phyloP scores from a whole-genome alignment of 2,888 invertebrate genomes.

The Uloborus plumipes region DNA sequence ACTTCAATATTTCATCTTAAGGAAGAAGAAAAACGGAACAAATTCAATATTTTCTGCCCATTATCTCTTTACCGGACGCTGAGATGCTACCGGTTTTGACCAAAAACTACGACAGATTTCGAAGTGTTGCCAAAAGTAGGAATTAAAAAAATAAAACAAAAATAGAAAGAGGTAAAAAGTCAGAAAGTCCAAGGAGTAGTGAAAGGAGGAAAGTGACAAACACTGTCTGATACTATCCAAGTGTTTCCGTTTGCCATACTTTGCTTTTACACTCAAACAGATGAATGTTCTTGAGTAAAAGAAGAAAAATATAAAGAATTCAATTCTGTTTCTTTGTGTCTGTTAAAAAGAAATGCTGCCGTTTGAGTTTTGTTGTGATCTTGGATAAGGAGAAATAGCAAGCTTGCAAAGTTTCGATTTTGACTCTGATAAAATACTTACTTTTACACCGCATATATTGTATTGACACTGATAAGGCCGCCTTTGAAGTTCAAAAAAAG shows the following conservation, averaged over 20 bases:
- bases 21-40: conserved; percentile 10
- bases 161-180: background rate
- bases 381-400: too few relatives aligned
- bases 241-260: conserved; percentile 12
- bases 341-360: too few relatives aligned
- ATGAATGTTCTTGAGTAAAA: conserved; percentile 4
- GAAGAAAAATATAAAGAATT: too few relatives aligned
- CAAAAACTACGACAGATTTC: conserved; percentile 4
- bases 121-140: background rate
- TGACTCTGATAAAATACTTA: too few relatives aligned
- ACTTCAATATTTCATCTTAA: conserved; percentile 28
- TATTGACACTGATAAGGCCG: too few relatives aligned
- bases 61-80: conserved; percentile 31
- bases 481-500: too few relatives aligned
- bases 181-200: background rate
- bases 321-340: too few relatives aligned
- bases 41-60: conserved; percentile 37
- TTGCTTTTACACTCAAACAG: conserved; percentile 5
- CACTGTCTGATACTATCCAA: background rate
- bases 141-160: background rate
- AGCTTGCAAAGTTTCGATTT: too few relatives aligned
- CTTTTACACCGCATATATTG: too few relatives aligned
- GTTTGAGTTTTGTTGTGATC: too few relatives aligned
- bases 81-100: conserved; percentile 18
- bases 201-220: background rate